These are phyloP conservation scores for Melipona bicolor DNA, from an alignment of 2,888 invertebrate genomes.

Conservation along the genomic window DNA sequence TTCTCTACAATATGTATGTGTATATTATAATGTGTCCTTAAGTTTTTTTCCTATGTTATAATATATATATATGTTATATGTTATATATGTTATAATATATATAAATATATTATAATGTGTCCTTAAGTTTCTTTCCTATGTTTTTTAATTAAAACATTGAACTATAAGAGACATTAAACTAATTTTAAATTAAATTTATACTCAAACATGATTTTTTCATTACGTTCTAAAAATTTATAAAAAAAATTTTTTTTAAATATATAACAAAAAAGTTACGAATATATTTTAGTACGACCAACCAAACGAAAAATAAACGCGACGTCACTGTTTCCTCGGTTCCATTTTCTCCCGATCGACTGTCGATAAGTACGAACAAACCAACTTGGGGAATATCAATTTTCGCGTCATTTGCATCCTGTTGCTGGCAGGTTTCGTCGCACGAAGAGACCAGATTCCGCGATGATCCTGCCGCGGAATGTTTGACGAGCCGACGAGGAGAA, in stretches of 20 bases:
- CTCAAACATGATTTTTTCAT: too few species aligned
- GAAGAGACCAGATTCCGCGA: background rate
- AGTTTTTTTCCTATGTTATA: background rate
- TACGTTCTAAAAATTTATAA: too few species aligned
- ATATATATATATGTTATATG: too few species aligned
- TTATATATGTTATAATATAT: too few species aligned
- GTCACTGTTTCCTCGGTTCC: background rate
- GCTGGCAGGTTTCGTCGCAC: background rate
- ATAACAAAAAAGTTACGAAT: too few species aligned
- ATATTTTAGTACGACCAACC: too few species aligned
- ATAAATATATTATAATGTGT: background rate
- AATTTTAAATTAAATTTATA: too few species aligned
- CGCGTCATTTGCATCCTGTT: background rate
- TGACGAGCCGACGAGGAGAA: slow-evolving; percentile 19
- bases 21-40: background rate
- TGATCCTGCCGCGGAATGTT: background rate
- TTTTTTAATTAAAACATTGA: background rate
- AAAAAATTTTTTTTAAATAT: too few species aligned
- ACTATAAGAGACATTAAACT: too few species aligned
- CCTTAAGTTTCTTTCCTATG: background rate
- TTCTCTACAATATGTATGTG: background rate
- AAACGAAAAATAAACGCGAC: too few species aligned
- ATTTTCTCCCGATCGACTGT: too few species aligned
- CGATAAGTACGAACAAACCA: background rate
- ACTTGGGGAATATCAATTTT: background rate